Conservation (phyloP, 2,888 invertebrate species). For the Anoplius nigerrimus region DNA sequence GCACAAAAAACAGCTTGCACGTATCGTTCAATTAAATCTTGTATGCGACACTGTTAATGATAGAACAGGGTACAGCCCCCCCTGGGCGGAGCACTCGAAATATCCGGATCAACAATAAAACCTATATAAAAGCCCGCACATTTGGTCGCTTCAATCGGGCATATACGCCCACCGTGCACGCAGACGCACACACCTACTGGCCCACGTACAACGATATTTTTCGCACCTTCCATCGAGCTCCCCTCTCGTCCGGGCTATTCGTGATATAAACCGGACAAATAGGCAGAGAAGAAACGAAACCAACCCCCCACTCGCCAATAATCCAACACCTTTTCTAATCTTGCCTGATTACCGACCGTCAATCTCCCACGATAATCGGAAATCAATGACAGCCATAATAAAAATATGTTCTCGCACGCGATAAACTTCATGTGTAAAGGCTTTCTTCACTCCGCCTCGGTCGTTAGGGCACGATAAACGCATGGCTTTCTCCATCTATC, state of each 20-base stretch:
- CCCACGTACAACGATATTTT: conserved; percentile 6
- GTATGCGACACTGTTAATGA: no score
- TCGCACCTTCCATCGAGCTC: not conserved
- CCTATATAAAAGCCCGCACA: not conserved
- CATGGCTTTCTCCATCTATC: no score
- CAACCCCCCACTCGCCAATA: conserved; percentile 11
- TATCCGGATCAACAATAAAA: not conserved
- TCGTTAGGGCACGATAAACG: no score
- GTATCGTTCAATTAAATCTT: no score
- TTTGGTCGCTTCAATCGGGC: not conserved
- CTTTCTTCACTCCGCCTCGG: no score
- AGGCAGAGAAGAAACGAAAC: not conserved
- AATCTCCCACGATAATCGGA: no score
- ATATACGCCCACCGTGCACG: not conserved
- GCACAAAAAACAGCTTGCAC: no score
- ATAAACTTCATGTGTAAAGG: no score
- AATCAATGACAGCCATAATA: no score
- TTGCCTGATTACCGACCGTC: conserved; percentile 12
- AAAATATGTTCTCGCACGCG: no score
- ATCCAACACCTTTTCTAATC: conserved; percentile 21
- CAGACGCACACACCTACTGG: not conserved
- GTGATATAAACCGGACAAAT: not conserved
- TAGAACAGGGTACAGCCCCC: no score
- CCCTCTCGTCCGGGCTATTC: not conserved
- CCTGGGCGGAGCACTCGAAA: not conserved